Evolutionary conservation across 2,113 vertebrate species (phyloP).

Genomic region (Oncorhynchus nerka): DNA sequence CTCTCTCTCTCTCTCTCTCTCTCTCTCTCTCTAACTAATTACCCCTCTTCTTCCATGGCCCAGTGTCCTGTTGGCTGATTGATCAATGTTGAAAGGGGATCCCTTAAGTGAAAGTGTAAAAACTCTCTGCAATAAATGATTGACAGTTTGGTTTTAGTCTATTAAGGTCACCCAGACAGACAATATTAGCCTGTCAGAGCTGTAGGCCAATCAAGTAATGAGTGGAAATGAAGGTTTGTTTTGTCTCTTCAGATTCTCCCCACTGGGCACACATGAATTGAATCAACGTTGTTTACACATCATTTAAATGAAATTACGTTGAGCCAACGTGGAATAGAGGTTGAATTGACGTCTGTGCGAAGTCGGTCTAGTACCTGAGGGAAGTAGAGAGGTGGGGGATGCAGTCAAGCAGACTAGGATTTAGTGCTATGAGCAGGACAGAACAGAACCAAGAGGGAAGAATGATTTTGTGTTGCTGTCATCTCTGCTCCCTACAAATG

Average conservation of each 20-base stretch:
- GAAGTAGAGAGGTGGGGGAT: slow-evolving; percentile 25
- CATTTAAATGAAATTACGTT: too few species aligned
- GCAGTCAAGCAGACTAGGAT: slow-evolving; percentile 37
- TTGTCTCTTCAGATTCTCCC: slow-evolving; percentile 33
- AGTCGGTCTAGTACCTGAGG: slow-evolving; percentile 18
- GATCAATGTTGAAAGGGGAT: slow-evolving; percentile 67
- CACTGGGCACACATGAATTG: too few species aligned
- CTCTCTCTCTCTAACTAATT: slow-evolving; percentile 25
- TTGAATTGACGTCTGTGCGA: too few species aligned
- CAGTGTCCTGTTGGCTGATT: slow-evolving; percentile 48
- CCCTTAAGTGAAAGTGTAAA: slow-evolving; percentile 58
- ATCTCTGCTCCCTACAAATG: slow-evolving; percentile 4
- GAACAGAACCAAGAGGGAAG: slow-evolving; percentile 1
- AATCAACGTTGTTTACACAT: too few species aligned
- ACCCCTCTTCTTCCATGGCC: slow-evolving; percentile 26
- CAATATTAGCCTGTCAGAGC: slow-evolving; percentile 47
- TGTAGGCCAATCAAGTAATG: slow-evolving; percentile 44
- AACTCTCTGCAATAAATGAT: slow-evolving; percentile 51
- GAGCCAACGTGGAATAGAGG: too few species aligned
- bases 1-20: too few species aligned
- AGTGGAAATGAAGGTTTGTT: slow-evolving; percentile 35
- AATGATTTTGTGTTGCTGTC: slow-evolving; percentile 22
- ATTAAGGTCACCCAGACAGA: slow-evolving; percentile 65
- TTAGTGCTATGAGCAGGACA: slow-evolving; percentile 33
- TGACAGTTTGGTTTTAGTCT: slow-evolving; percentile 56